These are phyloP conservation scores for Thryonomys swinderianus DNA, from an alignment of 2,113 vertebrate genomes.

Conservation along the genomic window DNA sequence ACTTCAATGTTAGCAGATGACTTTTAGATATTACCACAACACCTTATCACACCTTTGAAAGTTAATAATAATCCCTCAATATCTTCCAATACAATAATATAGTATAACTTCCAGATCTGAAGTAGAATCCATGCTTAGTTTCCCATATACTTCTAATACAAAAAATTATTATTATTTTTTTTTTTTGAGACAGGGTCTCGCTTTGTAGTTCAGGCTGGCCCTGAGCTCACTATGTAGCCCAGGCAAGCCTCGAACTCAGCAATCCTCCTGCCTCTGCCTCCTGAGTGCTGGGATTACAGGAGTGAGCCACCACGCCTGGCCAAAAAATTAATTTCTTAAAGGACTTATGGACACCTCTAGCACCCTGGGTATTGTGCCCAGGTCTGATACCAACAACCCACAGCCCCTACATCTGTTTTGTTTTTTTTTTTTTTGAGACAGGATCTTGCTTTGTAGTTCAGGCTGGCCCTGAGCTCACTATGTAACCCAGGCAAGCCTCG, in stretches of 20 bases:
- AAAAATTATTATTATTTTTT: too few species aligned
- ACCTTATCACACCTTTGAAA: conserved; percentile 42
- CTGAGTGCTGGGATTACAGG: too few species aligned
- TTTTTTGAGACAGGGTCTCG: too few species aligned
- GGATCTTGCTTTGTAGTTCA: too few species aligned
- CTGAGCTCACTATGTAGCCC: too few species aligned
- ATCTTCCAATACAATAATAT: conserved; percentile 33
- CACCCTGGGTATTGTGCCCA: neutral
- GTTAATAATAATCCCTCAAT: conserved; percentile 38
- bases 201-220: too few species aligned
- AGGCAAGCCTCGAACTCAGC: too few species aligned
- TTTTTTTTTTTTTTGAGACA: too few species aligned
- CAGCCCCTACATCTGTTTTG: neutral
- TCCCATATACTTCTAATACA: neutral
- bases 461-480: too few species aligned
- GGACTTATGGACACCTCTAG: neutral
- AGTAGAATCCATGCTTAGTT: neutral
- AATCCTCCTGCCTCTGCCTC: too few species aligned
- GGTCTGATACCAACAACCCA: neutral
- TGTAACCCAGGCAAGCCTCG: too few species aligned
- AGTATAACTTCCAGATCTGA: conserved; percentile 6
- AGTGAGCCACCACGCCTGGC: too few species aligned
- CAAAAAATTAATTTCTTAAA: neutral
- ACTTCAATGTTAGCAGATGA: conserved; percentile 45
- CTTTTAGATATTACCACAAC: conserved; percentile 51